phyloP scores from a whole-genome alignment of 2,113 vertebrate species.

The Sceloporus tristichus region DNA sequence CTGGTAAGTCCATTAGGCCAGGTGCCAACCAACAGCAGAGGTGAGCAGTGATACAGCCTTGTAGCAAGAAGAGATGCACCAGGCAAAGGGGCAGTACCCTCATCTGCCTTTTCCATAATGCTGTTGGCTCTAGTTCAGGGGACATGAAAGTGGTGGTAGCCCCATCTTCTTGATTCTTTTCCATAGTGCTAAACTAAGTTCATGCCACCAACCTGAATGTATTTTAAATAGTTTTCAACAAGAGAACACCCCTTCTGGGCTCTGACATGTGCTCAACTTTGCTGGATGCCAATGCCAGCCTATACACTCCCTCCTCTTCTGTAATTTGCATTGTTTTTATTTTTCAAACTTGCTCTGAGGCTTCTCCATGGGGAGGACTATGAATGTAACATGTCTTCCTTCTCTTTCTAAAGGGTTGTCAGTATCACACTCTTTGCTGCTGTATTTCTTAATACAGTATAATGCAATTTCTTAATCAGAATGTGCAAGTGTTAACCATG shows the following conservation, averaged over 20 bases:
- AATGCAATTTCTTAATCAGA: not conserved
- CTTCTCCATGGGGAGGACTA: too few species aligned
- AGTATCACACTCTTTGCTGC: slow-evolving; percentile 1
- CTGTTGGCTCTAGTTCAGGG: not conserved
- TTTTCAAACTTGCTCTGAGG: not conserved
- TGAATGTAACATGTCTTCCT: not conserved
- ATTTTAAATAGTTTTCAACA: not conserved
- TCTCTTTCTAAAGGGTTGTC: not conserved
- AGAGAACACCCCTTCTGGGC: not conserved
- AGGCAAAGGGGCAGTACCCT: not conserved
- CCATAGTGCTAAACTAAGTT: not conserved
- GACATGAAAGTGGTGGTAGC: not conserved
- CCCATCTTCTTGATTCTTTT: too few species aligned
- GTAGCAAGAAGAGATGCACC: not conserved
- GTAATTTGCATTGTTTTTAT: not conserved
- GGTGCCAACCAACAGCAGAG: not conserved
- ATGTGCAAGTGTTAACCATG: not conserved
- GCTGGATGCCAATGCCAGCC: not conserved
- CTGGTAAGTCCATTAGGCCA: not conserved
- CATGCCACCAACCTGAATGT: not conserved
- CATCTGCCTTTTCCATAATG: not conserved
- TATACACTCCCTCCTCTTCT: not conserved
- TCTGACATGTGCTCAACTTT: not conserved
- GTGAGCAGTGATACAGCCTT: not conserved
- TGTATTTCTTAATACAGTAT: not conserved